Percentiles rank a stretch among this genome's conserved stretches.
Evolutionary conservation across 1,140 invertebrate species (phyloP).

Genomic region (Anastatus disparis): DNA sequence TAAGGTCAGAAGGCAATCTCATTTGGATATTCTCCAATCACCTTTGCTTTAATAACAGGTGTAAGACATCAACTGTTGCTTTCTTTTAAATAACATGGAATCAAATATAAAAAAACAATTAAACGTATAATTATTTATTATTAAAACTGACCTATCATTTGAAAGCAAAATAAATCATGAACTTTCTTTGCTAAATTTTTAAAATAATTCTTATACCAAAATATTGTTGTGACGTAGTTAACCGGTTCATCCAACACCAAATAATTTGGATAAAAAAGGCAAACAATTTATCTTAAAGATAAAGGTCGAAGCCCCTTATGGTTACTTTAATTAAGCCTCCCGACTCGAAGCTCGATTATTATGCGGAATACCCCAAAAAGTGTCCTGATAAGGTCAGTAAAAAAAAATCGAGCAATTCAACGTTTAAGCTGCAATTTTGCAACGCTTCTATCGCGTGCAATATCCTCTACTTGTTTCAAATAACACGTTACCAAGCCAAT

Average conservation of each 20-base stretch:
- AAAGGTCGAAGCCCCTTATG: not conserved
- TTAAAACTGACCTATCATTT: not conserved
- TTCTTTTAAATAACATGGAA: too few species aligned
- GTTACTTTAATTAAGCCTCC: slow-evolving; percentile 13
- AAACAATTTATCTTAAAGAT: not conserved
- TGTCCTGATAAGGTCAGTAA: not conserved
- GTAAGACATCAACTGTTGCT: too few species aligned
- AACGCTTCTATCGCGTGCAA: not conserved
- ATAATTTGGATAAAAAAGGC: not conserved
- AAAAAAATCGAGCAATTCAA: not conserved
- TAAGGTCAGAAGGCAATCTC: slow-evolving; percentile 34
- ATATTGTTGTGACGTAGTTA: not conserved
- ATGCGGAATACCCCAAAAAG: not conserved
- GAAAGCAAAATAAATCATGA: not conserved
- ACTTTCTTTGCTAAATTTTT: not conserved
- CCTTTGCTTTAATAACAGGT: slow-evolving; percentile 31
- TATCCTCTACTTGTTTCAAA: too few species aligned
- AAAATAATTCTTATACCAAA: not conserved
- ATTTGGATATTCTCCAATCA: slow-evolving; percentile 38
- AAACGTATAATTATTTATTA: too few species aligned
- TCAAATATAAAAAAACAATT: too few species aligned
- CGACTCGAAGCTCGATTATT: not conserved
- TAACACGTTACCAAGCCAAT: not conserved
- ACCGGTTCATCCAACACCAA: not conserved
- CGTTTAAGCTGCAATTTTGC: slow-evolving; percentile 16